A percentile compares a stretch with the other conserved stretches of the same genome.
Evolutionary conservation across 1,140 invertebrate species (phyloP).

Genomic region (Plutomurus gul): DNA sequence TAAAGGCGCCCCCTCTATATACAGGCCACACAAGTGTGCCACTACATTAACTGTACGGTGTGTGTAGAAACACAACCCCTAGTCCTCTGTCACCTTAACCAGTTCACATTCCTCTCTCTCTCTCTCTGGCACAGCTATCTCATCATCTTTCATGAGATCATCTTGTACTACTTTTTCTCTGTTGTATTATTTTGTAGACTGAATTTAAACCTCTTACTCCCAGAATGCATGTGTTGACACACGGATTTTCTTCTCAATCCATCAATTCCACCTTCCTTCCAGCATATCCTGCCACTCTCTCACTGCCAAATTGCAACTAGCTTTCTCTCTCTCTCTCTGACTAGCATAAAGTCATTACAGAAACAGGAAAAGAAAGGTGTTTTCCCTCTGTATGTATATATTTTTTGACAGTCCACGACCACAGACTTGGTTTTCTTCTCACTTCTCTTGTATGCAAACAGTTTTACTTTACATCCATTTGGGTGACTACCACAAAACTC

Average conservation of each 20-base stretch:
- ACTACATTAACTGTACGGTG: too few relatives aligned
- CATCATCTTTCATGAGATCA: neutral
- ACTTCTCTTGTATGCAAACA: neutral
- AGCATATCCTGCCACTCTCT: neutral
- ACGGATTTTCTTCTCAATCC: neutral
- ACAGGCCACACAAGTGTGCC: too few relatives aligned
- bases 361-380: neutral
- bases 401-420: too few relatives aligned
- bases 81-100: too few relatives aligned
- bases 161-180: neutral
- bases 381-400: neutral
- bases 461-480: too few relatives aligned
- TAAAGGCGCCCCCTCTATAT: too few relatives aligned
- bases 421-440: neutral
- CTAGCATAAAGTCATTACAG: neutral
- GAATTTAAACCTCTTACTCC: neutral
- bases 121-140: too few relatives aligned
- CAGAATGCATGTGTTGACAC: neutral
- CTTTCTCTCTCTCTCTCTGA: neutral
- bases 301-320: neutral
- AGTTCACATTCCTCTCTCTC: too few relatives aligned
- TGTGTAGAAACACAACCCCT: too few relatives aligned
- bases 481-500: too few relatives aligned
- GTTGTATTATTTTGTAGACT: neutral
- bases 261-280: neutral